These are phyloP conservation scores for Ceratitis capitata DNA, from an alignment of 1,140 invertebrate species.

Conservation along the genomic window DNA sequence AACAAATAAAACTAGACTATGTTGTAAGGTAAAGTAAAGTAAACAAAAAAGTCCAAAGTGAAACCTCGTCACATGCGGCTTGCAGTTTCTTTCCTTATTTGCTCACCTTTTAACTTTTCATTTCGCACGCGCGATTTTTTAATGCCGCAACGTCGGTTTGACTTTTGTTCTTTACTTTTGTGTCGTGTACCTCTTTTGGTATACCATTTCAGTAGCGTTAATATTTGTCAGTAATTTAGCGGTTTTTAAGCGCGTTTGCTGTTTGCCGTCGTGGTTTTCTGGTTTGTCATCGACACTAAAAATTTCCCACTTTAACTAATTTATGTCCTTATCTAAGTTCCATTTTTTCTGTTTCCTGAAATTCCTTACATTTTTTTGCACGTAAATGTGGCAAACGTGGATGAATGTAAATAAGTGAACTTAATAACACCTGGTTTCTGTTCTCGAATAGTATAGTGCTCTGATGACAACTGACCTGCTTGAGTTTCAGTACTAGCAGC, in stretches of 20 bases:
- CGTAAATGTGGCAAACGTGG: too few species aligned
- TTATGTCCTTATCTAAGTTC: background rate
- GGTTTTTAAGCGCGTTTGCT: background rate
- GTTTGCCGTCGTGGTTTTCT: background rate
- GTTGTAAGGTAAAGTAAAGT: background rate
- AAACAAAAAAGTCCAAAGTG: background rate
- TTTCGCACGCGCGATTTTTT: background rate
- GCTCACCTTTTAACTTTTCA: background rate
- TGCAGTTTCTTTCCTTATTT: background rate
- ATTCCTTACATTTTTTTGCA: too few species aligned
- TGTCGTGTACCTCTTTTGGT: too few species aligned
- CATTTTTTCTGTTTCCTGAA: too few species aligned
- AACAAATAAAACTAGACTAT: background rate
- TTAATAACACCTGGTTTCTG: too few species aligned
- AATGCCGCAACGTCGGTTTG: background rate
- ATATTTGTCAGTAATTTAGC: background rate
- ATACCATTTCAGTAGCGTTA: background rate
- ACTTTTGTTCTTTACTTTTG: background rate
- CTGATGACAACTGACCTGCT: too few species aligned
- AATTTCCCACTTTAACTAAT: background rate
- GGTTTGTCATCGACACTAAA: background rate
- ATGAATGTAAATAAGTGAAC: too few species aligned
- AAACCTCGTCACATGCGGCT: background rate
- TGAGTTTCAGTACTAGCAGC: too few species aligned
- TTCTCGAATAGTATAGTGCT: too few species aligned